Evolutionary conservation across 2,113 vertebrate species (phyloP), one percentile per base, ranked within the genome.

Genomic region (Daboia siamensis): DNA sequence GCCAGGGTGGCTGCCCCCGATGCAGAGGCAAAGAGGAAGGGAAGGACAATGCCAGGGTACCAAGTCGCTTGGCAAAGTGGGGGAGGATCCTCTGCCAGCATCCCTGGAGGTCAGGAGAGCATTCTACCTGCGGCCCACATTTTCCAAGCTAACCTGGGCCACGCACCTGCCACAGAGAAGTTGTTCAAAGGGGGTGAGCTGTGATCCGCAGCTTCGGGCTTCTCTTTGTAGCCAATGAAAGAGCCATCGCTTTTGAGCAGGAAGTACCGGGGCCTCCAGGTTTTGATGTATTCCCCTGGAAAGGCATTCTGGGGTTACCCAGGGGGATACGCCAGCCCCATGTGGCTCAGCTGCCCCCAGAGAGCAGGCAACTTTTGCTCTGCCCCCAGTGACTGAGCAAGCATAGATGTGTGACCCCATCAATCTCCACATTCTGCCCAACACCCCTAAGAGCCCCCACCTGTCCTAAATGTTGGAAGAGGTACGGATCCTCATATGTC

Each of bases 221-320:
- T 98, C 95, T 99, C 99, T 95, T 99, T 99, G 95, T 99, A 99
- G 55, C 99, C 99, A 1, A 99, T 99, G 97, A 99, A 99, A 88
- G 99, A 99, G 51, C 99, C 99, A 1, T 99, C 98, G 0, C 98
- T 99, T 95, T 99, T 99, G 91, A 99, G 95, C 89, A 99, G 98
- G 96, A 99, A 99, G 95, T 99, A 99, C 0, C 99, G 97, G 24
- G 99, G 99, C 13, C 99, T 97, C 99, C 99, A 99, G 0, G 99
- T 99, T 96, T 99, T 99, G 94, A 99, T 99, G 96, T 99, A 99
- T 96, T 99, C 99, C 93, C 99, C 99, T 99, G 95, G 3, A 61
- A 86, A 85, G 20, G 61, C 90, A 12, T 8, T 46, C 5, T 48
- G 44, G 39, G 4, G 20, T 29, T 23, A 80, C 33, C 69, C n/a